phyloP scores from a whole-genome alignment of 2,113 vertebrate genomes.

The Pteruthius melanotis region DNA sequence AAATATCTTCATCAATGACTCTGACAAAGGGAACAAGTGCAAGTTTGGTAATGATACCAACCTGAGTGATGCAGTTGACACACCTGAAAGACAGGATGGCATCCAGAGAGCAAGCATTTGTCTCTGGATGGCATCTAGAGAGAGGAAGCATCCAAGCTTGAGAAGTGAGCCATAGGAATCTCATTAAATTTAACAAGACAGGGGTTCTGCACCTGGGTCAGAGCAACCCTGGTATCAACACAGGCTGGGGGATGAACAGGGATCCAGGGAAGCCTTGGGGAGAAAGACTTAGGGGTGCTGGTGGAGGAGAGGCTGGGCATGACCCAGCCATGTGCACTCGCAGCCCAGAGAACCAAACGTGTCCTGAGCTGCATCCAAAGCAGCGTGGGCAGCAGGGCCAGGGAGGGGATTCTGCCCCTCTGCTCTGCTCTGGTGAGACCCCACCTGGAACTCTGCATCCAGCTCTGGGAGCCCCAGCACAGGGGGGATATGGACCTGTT shows the following conservation, averaged over 20 bases:
- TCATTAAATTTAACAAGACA: not conserved
- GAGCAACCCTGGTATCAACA: not conserved
- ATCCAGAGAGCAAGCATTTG: too few species aligned
- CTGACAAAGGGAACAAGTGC: not conserved
- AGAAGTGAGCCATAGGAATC: not conserved
- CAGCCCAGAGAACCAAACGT: not conserved
- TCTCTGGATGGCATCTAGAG: too few species aligned
- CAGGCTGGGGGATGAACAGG: not conserved
- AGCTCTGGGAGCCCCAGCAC: not conserved
- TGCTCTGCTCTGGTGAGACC: not conserved
- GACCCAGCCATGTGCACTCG: accelerated
- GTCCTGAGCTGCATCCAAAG: not conserved
- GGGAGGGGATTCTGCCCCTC: not conserved
- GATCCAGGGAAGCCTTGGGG: accelerated
- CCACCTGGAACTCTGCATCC: not conserved
- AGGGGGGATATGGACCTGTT: not conserved
- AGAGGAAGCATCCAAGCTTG: not conserved
- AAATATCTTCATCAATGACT: not conserved
- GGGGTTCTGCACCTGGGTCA: not conserved
- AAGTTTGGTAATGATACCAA: not conserved
- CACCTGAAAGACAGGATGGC: not conserved
- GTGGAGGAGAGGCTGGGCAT: not conserved
- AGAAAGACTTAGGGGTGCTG: not conserved
- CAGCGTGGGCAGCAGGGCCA: accelerated
- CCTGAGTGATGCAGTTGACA: not conserved